phyloP scores from a whole-genome alignment of 2,888 invertebrate species.

The Conchocele bisecta region DNA sequence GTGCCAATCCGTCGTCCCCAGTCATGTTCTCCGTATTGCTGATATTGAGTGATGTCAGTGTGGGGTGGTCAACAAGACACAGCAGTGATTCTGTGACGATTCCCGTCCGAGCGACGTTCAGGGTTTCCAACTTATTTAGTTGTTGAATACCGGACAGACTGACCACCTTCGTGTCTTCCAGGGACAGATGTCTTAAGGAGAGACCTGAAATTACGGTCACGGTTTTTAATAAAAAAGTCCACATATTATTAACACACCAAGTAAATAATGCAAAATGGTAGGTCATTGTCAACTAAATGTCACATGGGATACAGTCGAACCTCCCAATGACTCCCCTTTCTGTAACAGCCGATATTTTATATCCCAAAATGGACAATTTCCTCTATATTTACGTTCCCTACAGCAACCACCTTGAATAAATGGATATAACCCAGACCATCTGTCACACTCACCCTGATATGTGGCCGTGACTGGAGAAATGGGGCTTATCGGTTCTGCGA shows the following conservation, averaged over 20 bases:
- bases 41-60: constrained; percentile 72
- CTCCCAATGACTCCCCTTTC: too few species aligned
- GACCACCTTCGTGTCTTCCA: constrained; percentile 73
- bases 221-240: background rate
- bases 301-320: too few species aligned
- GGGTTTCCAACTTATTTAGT: constrained; percentile 64
- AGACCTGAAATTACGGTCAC: constrained; percentile 69
- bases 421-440: too few species aligned
- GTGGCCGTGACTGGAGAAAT: too few species aligned
- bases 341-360: too few species aligned
- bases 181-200: constrained; percentile 60
- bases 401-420: too few species aligned
- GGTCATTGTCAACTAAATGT: too few species aligned
- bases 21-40: constrained; percentile 74
- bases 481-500: too few species aligned
- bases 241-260: background rate
- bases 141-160: constrained; percentile 75
- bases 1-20: constrained; percentile 75
- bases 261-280: too few species aligned
- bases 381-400: too few species aligned
- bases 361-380: too few species aligned
- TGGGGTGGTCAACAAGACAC: constrained; percentile 64
- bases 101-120: constrained; percentile 76
- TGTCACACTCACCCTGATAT: too few species aligned
- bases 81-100: constrained; percentile 75